phyloP scores from a whole-genome alignment of 1,140 invertebrate species.

The Helicoverpa zea region DNA sequence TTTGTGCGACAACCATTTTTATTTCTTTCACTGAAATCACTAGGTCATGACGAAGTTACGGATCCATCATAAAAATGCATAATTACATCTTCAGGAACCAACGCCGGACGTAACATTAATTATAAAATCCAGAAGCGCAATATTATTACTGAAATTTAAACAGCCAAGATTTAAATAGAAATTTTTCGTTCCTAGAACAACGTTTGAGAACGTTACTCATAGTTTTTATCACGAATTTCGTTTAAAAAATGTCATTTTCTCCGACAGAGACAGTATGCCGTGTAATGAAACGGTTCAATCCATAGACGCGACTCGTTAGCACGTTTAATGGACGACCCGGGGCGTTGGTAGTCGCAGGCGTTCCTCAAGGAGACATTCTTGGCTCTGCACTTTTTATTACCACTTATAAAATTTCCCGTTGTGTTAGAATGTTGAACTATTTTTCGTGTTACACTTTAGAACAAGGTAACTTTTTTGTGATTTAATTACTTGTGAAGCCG shows the following conservation, averaged over 20 bases:
- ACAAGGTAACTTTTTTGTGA: too few species aligned
- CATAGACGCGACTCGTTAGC: constrained; percentile 41
- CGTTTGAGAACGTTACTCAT: constrained; percentile 26
- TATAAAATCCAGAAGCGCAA: background rate
- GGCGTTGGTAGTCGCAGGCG: constrained; percentile 11
- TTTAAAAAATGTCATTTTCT: constrained; percentile 3
- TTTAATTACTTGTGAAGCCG: too few species aligned
- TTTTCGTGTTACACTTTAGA: background rate
- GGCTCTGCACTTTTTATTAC: constrained; percentile 37
- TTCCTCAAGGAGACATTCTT: constrained; percentile 22
- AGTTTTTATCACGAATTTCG: background rate
- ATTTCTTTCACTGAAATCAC: background rate
- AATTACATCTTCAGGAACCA: background rate
- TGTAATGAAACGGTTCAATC: constrained; percentile 33
- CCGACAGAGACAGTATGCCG: background rate
- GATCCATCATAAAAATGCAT: background rate
- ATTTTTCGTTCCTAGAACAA: background rate
- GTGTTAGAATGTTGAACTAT: background rate
- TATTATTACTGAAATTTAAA: constrained; percentile 14
- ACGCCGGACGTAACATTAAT: constrained; percentile 10
- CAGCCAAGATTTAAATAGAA: background rate
- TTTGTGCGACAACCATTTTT: background rate
- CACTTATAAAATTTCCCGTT: constrained; percentile 4
- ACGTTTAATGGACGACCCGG: constrained; percentile 42
- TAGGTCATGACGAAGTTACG: background rate